Evolutionary conservation across 2,797 vertebrate species (phyloP), one percentile per base, ranked within the genome.

Genomic region (Carduelis carduelis): DNA sequence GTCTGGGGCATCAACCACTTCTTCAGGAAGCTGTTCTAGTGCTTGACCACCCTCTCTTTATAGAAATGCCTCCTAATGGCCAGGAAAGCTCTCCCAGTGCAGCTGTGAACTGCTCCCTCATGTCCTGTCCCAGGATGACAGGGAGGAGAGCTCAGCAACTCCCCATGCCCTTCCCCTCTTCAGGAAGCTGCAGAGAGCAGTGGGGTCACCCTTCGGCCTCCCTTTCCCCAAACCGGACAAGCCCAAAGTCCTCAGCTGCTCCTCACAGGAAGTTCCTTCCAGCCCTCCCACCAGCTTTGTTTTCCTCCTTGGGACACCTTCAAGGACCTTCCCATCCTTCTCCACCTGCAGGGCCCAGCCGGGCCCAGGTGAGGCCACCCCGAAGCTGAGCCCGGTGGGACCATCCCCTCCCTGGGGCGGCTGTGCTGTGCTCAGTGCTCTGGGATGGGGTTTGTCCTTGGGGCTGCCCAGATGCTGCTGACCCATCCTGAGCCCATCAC

Each of bases 1-100:
- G 63, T 6, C 20, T 16, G 30, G 26, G 35, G 13, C 26, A 44
- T 18, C 0, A 0, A 14, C 17, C 16, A 7, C 18, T 34, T 70
- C 32, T 43, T 35, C 4, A 27, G 59, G 14, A 47, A 77, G n/a
- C 34, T 41, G 15, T 70, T 41, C 5, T 16, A 32, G 49, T 32
- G 37, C 28, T 14, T 56, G 28, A 23, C 28, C 61, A 26, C 17
- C 16, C 11, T 28, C 2, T 41, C 5, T 8, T 15, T n/a, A 32
- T 18, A 64, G 30, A 86, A 65, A 37, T 19, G 15, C 41, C 50
- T 72, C 39, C 60, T n/a, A 2, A 53, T 26, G 10, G 12, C 34
- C 14, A 63, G 11, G 6, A 3, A 39, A 34, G n/a, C 30, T 65
- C 19, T 77, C 59, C 35, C 14, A 12, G 4, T 5, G 17, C 30